Conservation (phyloP, 2,113 vertebrate species). For the Fukomys damarensis region DNA sequence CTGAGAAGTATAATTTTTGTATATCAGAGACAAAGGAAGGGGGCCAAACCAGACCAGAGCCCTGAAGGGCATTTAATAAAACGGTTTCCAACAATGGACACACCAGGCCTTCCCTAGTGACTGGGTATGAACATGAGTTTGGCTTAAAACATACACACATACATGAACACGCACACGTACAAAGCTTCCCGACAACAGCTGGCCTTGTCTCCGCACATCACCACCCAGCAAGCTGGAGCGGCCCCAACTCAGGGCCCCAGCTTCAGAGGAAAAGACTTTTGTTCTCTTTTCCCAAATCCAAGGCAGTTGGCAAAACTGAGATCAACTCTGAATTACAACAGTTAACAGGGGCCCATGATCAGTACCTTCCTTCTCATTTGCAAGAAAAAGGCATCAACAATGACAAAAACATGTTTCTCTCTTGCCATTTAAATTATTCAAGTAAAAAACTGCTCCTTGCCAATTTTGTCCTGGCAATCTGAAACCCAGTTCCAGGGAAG, state of each 20-base stretch:
- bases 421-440: not conserved
- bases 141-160: not conserved
- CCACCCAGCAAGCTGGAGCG: not conserved
- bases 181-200: not conserved
- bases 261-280: not conserved
- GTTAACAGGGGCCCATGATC: not conserved
- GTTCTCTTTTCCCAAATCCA: slow-evolving; percentile 9
- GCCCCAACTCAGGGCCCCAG: not conserved
- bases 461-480: not conserved
- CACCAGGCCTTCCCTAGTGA: not conserved
- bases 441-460: not conserved
- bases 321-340: not conserved
- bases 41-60: not conserved
- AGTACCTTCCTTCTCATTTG: not conserved
- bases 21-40: not conserved
- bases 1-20: not conserved
- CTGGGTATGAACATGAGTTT: not conserved
- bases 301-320: not conserved
- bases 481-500: not conserved
- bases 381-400: not conserved
- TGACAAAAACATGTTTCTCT: not conserved
- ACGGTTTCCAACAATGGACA: not conserved
- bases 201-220: not conserved
- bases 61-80: not conserved
- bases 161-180: not conserved